Conservation (phyloP, 2,113 vertebrate genomes). For the Callocephalon fimbriatum region DNA sequence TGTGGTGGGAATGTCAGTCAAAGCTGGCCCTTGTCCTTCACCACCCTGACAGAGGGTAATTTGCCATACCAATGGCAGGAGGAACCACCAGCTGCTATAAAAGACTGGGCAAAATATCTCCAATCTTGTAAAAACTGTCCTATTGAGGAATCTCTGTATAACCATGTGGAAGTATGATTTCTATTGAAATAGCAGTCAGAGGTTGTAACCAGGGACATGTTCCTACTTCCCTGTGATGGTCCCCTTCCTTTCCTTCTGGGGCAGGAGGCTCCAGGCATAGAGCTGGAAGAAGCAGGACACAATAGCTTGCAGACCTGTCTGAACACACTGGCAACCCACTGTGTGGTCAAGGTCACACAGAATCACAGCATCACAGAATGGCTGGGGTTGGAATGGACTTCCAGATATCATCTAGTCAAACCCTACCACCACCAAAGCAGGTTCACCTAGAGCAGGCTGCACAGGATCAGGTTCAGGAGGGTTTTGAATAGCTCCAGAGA, state of each 20-base stretch:
- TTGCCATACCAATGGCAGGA: neutral
- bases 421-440: neutral
- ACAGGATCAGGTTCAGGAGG: neutral
- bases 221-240: neutral
- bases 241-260: neutral
- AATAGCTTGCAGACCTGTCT: neutral
- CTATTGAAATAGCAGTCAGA: neutral
- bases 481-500: neutral
- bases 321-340: neutral
- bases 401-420: neutral
- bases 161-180: neutral
- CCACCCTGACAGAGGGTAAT: accelerated
- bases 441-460: neutral
- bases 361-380: neutral
- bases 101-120: neutral
- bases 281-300: neutral
- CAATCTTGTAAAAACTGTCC: neutral
- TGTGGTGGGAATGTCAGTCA: neutral
- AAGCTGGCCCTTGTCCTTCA: neutral
- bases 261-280: neutral
- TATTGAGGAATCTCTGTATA: neutral
- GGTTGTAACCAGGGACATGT: neutral
- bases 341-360: neutral
- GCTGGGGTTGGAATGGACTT: neutral
- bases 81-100: neutral